Base-by-base conservation (phyloP, 1,140 invertebrate species). In the Lepidurus arcticus region DNA sequence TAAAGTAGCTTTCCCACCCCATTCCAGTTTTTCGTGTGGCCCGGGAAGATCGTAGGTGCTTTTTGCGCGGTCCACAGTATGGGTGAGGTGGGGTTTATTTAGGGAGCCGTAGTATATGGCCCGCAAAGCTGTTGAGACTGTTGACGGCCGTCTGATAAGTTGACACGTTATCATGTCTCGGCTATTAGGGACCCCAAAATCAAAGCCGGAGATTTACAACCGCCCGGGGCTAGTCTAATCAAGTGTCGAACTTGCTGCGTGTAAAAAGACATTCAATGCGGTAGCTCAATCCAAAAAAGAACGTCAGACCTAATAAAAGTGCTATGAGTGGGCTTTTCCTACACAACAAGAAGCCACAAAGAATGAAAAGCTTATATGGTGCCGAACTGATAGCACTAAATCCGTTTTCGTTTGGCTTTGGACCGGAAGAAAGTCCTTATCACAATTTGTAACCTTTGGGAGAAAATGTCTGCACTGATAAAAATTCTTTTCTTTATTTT, bases 121-220 rank as follows among this genome's bases (percentile, higher is more conserved):
- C 53, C 53, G 53, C 53, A 16, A 65, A 65, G 53, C 53, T 65
- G 53, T 65, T 65, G 53, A 65, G 53, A 65, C 53, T 65, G 53
- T 65, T 65, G 53, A 65, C 53, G 53, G 53, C 53, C 53, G 53
- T n/a, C 53, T 65, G 53, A 65, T 65, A 65, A 65, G 53, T 65
- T 65, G 53, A 65, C 53, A 65, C 53, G 53, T 65, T 65, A 65
- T 65, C 53, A 65, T 65, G 53, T 65, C 53, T 65, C 53, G 53
- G 53, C 53, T 65, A 65, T 65, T 65, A 65, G 53, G 53, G 53
- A 21, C 53, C 53, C 53, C 21, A 65, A 65, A 65, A 65, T 65
- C 53, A 65, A 65, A 65, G 53, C 53, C 53, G 53, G 53, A 65
- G 53, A 65, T 65, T 65, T 65, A 65, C 53, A 65, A 65, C 53